These are phyloP conservation scores for Neodon shergylaensis DNA, from an alignment of 2,113 vertebrate species.

Conservation along the genomic window DNA sequence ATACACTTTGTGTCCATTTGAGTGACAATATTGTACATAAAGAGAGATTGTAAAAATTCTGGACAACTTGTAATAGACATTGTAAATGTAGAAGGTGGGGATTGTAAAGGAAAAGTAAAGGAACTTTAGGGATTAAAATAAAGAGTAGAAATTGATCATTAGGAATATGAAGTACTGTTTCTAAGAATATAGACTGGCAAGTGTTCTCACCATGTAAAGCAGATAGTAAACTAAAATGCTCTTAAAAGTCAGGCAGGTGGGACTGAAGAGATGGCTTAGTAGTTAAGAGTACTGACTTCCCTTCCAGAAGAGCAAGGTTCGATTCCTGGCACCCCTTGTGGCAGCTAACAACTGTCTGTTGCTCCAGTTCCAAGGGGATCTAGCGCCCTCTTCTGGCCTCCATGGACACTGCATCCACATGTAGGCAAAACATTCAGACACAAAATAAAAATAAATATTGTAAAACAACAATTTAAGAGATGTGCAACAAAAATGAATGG, in stretches of 20 bases:
- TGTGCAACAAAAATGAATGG: constrained; percentile 18
- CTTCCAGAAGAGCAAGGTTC: neutral
- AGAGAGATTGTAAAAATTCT: constrained; percentile 26
- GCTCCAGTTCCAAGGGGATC: neutral
- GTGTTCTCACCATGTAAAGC: neutral
- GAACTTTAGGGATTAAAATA: constrained; percentile 52
- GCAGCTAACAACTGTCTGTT: neutral
- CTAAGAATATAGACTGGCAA: neutral
- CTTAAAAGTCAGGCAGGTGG: neutral
- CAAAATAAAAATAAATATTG: neutral
- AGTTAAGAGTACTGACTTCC: neutral
- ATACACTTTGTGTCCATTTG: constrained; percentile 22
- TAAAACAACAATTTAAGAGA: neutral
- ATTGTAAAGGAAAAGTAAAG: constrained; percentile 39
- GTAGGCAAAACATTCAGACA: neutral
- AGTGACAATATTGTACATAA: neutral
- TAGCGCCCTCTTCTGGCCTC: neutral
- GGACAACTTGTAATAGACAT: neutral
- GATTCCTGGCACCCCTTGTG: neutral
- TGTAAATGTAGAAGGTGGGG: constrained; percentile 14
- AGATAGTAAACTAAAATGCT: constrained; percentile 10
- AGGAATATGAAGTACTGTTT: constrained; percentile 37
- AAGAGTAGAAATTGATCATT: constrained; percentile 14
- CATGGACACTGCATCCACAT: neutral
- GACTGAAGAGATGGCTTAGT: neutral